Percentiles rank a stretch among this genome's conserved stretches.
phyloP scores from a whole-genome alignment of 1,140 invertebrate species.

The Drosophila jambulina region DNA sequence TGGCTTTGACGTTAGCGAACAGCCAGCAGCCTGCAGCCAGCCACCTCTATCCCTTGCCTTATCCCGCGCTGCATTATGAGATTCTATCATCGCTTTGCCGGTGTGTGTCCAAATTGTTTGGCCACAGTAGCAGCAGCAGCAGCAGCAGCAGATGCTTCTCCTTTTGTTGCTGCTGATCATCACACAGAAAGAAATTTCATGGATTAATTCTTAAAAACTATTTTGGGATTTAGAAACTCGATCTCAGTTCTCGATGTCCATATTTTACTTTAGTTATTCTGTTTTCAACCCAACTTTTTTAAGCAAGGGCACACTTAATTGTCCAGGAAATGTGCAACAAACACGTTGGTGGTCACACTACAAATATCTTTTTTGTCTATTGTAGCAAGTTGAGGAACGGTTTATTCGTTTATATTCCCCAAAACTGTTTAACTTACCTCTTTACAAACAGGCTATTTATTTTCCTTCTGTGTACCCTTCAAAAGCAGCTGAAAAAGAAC shows the following conservation, averaged over 20 bases:
- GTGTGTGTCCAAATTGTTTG: slow-evolving; percentile 76
- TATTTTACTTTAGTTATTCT: neutral
- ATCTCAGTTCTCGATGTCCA: too few species aligned
- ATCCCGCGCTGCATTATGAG: slow-evolving; percentile 64
- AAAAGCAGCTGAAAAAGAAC: slow-evolving; percentile 58
- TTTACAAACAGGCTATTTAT: neutral
- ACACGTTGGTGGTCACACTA: neutral
- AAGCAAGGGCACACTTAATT: neutral
- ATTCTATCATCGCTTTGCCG: slow-evolving; percentile 69
- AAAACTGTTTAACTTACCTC: neutral
- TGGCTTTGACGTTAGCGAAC: slow-evolving; percentile 71
- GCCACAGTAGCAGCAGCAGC: slow-evolving; percentile 51
- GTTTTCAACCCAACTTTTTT: neutral
- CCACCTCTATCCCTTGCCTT: slow-evolving; percentile 10
- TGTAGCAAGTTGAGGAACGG: too few species aligned
- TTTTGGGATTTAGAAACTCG: neutral
- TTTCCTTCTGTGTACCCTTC: slow-evolving; percentile 12
- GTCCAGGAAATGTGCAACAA: neutral
- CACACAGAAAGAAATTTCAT: slow-evolving; percentile 6
- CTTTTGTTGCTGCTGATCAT: slow-evolving; percentile 14
- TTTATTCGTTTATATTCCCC: neutral
- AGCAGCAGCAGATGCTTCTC: slow-evolving; percentile 26
- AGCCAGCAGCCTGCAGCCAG: slow-evolving; percentile 29
- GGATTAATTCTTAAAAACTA: neutral
- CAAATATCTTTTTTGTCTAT: neutral